Base-by-base conservation (phyloP, 2,113 vertebrate species). In the Lontra canadensis region DNA sequence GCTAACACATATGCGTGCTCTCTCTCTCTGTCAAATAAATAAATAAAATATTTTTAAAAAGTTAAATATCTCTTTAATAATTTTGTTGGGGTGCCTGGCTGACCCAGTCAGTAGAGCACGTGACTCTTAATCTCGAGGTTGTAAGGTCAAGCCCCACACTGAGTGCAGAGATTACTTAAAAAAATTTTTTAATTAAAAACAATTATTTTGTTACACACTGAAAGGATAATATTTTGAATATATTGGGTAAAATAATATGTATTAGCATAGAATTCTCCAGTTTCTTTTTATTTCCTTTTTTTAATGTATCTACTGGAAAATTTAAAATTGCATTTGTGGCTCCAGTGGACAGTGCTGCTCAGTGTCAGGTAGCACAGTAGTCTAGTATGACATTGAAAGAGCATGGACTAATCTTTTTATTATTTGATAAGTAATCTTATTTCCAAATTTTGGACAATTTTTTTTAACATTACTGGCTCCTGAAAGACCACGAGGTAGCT, bases 401-500 rank as follows among this genome's bases (percentile, higher is more conserved):
- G 20, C 83, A 78, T 31, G 55, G 49, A 89, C 49, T 86, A 57
- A 74, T 65, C 49, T 84, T 85, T 78, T 92, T 92, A 31, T 89
- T 92, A 82, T 42, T 93, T 93, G 74, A 31, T 86, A 86, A 93
- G 7, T 59, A 57, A 83, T 82, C 44, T 94, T 96, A 86, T 82
- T 95, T 61, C 36, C n/a, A 89, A 63, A 88, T 74, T 65, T 95
- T 81, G 25, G 29, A 57, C 85, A 26, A 57, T 81, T 88, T 88
- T 94, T 86, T 36, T 86, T 88, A 34, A 61, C 18, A 92, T 92
- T 95, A 78, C 63, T 88, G 79, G n/a, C 82, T 95, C 29, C 17
- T 83, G 61, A 94, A 78, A 86, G 80, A 89, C 79, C 6, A 39
- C 36, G 63, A 11, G 36, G 39, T 82, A 69, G 90, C 29, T 90